A percentile compares a stretch with the other conserved stretches of the same genome.
phyloP scores from a whole-genome alignment of 2,888 invertebrate genomes.

The Seira musarum region DNA sequence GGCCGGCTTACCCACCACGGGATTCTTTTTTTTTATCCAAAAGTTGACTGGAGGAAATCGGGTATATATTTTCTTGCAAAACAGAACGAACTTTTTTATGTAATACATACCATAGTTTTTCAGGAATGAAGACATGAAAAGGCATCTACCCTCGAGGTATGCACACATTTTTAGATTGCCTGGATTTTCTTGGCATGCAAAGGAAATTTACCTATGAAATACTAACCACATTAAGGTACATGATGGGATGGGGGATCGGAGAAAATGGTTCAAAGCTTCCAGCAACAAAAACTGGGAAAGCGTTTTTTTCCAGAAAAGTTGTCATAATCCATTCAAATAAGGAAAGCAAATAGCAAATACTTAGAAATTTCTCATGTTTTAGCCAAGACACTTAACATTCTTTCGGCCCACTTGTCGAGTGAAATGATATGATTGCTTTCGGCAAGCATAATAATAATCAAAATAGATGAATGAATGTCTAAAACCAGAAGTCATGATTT shows the following conservation, averaged over 20 bases:
- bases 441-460: not conserved
- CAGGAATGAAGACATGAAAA: not conserved
- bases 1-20: not conserved
- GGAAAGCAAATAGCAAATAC: not conserved
- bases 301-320: slow-evolving; percentile 22
- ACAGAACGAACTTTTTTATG: not conserved
- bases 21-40: not conserved
- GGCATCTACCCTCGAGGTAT: not conserved
- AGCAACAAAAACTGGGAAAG: not conserved
- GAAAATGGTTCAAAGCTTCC: no score
- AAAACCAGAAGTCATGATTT: no score
- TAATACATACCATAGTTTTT: not conserved
- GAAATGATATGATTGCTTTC: slow-evolving; percentile 4
- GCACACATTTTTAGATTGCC: not conserved
- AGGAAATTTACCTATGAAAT: not conserved
- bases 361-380: no score
- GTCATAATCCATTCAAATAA: slow-evolving; percentile 35
- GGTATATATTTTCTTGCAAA: not conserved
- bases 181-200: not conserved
- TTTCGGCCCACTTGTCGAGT: not conserved
- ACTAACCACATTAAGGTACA: not conserved
- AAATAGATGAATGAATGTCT: not conserved
- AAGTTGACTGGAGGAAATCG: slow-evolving; percentile 10
- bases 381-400: not conserved
- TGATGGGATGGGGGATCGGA: no score